phyloP scores from a whole-genome alignment of 2,797 vertebrate species.

The Sciaenops ocellatus region DNA sequence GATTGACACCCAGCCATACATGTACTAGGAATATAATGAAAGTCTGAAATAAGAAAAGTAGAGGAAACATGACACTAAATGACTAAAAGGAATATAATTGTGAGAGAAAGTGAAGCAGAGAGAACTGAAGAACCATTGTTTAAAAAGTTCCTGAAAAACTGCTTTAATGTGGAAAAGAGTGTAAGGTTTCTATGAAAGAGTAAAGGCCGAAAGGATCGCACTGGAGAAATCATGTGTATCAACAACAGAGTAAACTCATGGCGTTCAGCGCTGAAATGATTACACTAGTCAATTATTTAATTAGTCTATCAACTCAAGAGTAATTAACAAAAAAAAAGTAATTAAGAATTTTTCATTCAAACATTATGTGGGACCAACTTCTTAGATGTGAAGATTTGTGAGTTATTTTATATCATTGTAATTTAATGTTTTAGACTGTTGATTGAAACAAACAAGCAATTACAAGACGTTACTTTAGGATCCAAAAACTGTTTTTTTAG shows the following conservation, averaged over 20 bases:
- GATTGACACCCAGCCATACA: too few species aligned
- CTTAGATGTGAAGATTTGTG: background rate
- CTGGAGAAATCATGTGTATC: background rate
- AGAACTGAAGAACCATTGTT: too few species aligned
- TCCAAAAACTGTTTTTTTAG: background rate
- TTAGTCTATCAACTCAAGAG: background rate
- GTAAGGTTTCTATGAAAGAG: background rate
- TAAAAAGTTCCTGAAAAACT: background rate
- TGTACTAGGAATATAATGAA: background rate
- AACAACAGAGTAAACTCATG: background rate
- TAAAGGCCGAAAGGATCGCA: background rate
- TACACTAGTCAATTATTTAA: background rate
- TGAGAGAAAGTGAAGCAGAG: background rate
- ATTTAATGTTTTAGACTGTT: background rate
- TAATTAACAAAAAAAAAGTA: background rate
- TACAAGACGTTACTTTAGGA: background rate
- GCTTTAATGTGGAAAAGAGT: background rate
- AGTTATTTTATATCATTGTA: background rate
- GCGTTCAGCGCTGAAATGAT: background rate
- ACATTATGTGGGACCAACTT: background rate
- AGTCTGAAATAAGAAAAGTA: background rate
- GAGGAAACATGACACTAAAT: background rate
- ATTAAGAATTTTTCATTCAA: background rate
- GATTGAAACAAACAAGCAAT: background rate
- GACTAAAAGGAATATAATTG: background rate